These are phyloP conservation scores for Cryptoprocta ferox DNA, from an alignment of 2,797 vertebrate genomes.

Conservation along the genomic window DNA sequence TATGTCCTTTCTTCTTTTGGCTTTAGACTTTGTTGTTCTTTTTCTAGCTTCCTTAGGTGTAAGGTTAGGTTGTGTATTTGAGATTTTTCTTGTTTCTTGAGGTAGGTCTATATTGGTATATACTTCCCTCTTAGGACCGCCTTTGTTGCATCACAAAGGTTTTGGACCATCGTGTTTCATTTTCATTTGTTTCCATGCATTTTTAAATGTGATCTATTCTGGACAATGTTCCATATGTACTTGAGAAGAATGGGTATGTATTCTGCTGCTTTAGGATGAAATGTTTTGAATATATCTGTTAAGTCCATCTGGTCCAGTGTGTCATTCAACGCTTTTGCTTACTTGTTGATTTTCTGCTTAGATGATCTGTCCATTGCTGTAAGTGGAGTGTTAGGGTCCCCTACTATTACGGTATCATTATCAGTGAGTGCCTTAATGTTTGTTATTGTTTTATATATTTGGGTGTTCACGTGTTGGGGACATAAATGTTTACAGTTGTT, in stretches of 20 bases:
- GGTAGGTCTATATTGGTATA: not conserved
- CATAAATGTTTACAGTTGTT: not conserved
- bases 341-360: not conserved
- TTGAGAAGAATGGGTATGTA: not conserved
- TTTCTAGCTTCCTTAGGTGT: not conserved
- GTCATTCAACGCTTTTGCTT: not conserved
- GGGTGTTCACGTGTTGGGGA: not conserved
- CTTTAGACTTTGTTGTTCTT: not conserved
- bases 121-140: not conserved
- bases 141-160: not conserved
- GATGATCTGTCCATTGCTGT: not conserved
- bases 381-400: not conserved
- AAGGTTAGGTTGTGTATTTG: not conserved
- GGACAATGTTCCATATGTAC: not conserved
- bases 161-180: not conserved
- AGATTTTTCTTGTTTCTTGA: not conserved
- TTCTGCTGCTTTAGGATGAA: too few relatives aligned
- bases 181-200: not conserved
- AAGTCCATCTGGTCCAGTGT: not conserved
- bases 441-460: not conserved
- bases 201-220: not conserved
- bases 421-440: not conserved
- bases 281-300: not conserved
- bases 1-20: not conserved
- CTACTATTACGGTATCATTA: not conserved